Conservation (phyloP, 1,140 invertebrate species). For the Triops longicaudatus region DNA sequence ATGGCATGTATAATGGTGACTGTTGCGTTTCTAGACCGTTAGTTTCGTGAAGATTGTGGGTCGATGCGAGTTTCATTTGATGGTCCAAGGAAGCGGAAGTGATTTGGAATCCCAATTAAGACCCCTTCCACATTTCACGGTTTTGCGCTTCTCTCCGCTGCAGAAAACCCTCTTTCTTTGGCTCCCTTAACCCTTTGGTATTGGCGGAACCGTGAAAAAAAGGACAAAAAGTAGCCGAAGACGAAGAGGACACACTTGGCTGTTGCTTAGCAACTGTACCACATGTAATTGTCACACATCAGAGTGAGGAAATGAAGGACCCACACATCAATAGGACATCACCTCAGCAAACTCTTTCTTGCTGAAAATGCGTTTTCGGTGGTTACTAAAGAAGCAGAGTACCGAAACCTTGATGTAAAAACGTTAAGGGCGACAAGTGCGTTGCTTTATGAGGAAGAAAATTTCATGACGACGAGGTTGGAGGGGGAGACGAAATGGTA, state of each 20-base stretch:
- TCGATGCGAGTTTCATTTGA: constrained; percentile 15
- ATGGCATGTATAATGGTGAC: neutral
- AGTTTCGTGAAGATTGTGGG: neutral
- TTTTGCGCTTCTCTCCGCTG: neutral
- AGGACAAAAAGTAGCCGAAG: neutral
- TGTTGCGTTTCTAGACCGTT: constrained; percentile 4
- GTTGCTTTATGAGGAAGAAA: constrained; percentile 3
- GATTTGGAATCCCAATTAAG: constrained; percentile 15
- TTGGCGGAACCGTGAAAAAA: constrained; percentile 11
- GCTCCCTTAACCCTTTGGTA: neutral
- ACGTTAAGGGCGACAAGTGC: neutral
- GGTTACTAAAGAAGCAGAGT: neutral
- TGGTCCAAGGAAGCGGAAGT: constrained; percentile 5
- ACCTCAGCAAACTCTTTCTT: neutral
- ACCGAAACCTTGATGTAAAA: neutral
- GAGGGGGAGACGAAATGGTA: neutral
- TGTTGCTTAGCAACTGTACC: constrained; percentile 6
- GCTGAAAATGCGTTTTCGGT: neutral
- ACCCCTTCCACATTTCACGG: neutral
- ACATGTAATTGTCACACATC: neutral
- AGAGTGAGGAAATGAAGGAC: neutral
- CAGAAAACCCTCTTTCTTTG: neutral
- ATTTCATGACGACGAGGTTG: neutral
- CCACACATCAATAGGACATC: constrained; percentile 3
- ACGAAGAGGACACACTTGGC: neutral